Conservation (phyloP, 2,113 vertebrate genomes). For the Melanerpes formicivorus region DNA sequence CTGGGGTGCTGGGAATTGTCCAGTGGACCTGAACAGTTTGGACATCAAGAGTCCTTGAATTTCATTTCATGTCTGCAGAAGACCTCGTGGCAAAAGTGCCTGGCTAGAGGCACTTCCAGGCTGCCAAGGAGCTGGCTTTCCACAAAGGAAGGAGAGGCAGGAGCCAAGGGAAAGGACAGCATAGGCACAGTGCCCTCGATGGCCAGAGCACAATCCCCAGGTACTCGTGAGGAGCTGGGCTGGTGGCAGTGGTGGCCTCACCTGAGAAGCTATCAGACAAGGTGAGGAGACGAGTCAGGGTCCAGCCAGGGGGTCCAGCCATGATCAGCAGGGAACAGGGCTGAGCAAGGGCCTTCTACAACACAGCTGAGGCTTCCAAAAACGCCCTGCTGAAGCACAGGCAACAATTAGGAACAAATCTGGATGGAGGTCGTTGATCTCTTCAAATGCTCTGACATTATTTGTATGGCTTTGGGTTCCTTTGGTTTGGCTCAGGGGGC, state of each 20-base stretch:
- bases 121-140: neutral
- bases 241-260: neutral
- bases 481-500: neutral
- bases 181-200: neutral
- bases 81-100: neutral
- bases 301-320: neutral
- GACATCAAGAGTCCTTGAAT: neutral
- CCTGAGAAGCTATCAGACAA: neutral
- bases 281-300: neutral
- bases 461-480: neutral
- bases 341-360: neutral
- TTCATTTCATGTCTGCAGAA: neutral
- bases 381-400: neutral
- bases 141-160: neutral
- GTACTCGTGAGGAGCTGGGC: fast-evolving
- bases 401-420: neutral
- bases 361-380: neutral
- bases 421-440: neutral
- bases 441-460: neutral
- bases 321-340: neutral
- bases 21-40: neutral
- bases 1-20: neutral
- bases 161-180: neutral
- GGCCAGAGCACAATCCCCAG: neutral
- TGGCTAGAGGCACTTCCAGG: neutral